phyloP scores from a whole-genome alignment of 1,140 invertebrate genomes.

The Neodiprion fabricii region DNA sequence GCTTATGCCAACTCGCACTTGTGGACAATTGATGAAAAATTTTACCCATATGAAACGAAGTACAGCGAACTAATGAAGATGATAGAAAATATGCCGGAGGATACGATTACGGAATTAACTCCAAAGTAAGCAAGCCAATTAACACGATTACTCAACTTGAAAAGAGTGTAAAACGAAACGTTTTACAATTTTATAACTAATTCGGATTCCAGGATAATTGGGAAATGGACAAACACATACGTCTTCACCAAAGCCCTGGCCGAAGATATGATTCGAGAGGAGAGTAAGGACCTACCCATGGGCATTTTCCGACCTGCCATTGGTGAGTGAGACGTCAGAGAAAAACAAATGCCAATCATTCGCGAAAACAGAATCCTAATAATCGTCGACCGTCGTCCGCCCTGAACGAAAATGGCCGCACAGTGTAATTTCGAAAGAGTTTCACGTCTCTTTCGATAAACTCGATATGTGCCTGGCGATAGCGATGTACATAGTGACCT shows the following conservation, averaged over 20 bases:
- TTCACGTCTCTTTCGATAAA: neutral
- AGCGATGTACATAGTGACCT: slow-evolving; percentile 46
- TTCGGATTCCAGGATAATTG: slow-evolving; percentile 63
- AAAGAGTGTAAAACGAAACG: neutral
- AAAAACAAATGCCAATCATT: neutral
- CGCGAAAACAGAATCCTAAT: neutral
- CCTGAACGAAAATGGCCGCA: neutral
- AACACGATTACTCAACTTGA: neutral
- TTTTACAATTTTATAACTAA: slow-evolving; percentile 8
- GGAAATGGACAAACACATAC: slow-evolving; percentile 76
- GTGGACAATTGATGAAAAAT: slow-evolving; percentile 65
- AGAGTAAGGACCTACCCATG: slow-evolving; percentile 68
- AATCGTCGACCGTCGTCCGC: neutral
- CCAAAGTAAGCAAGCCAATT: slow-evolving; percentile 59
- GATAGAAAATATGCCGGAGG: slow-evolving; percentile 63
- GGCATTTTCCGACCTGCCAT: slow-evolving; percentile 72
- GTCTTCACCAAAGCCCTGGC: slow-evolving; percentile 78
- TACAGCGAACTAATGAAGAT: slow-evolving; percentile 67
- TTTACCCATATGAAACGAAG: slow-evolving; percentile 73
- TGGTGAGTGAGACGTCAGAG: slow-evolving; percentile 52
- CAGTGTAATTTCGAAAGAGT: neutral
- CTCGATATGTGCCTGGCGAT: slow-evolving; percentile 53
- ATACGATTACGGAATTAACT: slow-evolving; percentile 59
- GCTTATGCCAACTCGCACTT: slow-evolving; percentile 73
- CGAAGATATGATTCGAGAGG: slow-evolving; percentile 67